These are phyloP conservation scores for Aphidius colemani DNA, from an alignment of 2,888 invertebrate genomes.

Conservation along the genomic window DNA sequence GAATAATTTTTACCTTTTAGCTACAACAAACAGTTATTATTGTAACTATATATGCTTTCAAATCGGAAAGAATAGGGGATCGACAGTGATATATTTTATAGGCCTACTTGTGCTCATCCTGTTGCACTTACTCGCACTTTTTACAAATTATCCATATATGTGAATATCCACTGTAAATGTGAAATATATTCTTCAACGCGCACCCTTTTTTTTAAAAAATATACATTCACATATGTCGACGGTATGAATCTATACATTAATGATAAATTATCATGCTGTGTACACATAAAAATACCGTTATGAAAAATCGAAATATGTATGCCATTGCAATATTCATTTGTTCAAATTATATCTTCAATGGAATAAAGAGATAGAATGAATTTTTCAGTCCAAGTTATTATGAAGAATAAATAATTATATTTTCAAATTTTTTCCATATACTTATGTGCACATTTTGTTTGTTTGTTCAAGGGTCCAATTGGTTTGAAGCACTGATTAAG, in stretches of 20 bases:
- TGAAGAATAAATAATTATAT: too few relatives aligned
- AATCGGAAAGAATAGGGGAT: constrained; percentile 27
- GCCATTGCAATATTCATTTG: too few relatives aligned
- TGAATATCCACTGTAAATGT: constrained; percentile 19
- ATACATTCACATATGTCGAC: constrained; percentile 17
- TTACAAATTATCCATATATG: constrained; percentile 16
- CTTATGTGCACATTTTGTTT: too few relatives aligned
- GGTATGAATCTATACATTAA: constrained; percentile 1
- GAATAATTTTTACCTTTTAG: constrained; percentile 9
- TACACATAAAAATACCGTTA: constrained; percentile 5
- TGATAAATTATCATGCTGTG: neutral
- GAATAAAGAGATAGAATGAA: too few relatives aligned
- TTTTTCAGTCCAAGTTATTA: neutral
- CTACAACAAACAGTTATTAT: constrained; percentile 15
- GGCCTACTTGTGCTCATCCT: constrained; percentile 3
- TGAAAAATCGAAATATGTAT: constrained; percentile 12
- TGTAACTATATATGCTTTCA: constrained; percentile 11
- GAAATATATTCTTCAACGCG: neutral
- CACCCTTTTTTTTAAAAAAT: constrained; percentile 15
- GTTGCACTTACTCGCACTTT: constrained; percentile 3
- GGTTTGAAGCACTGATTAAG: too few relatives aligned
- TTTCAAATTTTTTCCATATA: too few relatives aligned
- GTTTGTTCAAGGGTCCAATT: too few relatives aligned
- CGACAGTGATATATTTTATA: constrained; percentile 27
- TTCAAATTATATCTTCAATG: too few relatives aligned